Conservation (phyloP, 2,797 vertebrate genomes). For the Mormyrus hasselquistii region DNA sequence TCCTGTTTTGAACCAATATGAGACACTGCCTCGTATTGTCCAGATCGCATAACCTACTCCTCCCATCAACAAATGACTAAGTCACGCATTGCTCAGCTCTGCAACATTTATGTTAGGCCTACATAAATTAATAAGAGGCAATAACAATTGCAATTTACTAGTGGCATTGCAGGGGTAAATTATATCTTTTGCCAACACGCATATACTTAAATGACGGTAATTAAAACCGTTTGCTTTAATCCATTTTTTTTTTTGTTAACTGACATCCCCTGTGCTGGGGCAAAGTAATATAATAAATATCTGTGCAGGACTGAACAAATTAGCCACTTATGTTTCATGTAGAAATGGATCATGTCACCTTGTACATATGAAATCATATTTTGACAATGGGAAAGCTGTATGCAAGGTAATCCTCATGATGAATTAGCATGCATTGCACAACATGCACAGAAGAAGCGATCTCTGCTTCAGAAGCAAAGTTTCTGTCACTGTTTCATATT, state of each 20-base stretch:
- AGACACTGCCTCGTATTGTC: neutral
- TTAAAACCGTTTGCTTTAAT: neutral
- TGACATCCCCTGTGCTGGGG: neutral
- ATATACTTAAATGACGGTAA: neutral
- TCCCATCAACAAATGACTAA: neutral
- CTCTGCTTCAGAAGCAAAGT: neutral
- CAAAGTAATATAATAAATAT: neutral
- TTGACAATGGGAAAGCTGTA: neutral
- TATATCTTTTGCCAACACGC: neutral
- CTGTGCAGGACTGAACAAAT: neutral
- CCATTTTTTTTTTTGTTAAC: neutral
- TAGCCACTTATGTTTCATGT: neutral
- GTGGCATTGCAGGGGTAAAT: neutral
- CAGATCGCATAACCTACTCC: neutral
- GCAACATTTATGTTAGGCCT: neutral
- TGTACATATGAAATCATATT: conserved; percentile 22
- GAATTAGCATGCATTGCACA: neutral
- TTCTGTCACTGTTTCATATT: neutral
- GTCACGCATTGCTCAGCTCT: neutral
- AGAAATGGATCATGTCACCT: conserved; percentile 27
- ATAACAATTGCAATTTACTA: neutral
- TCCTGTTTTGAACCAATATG: neutral
- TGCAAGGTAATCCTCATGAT: neutral
- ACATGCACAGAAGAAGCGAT: neutral
- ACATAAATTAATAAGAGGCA: neutral